phyloP scores from a whole-genome alignment of 2,113 vertebrate species.

The Lagopus muta region DNA sequence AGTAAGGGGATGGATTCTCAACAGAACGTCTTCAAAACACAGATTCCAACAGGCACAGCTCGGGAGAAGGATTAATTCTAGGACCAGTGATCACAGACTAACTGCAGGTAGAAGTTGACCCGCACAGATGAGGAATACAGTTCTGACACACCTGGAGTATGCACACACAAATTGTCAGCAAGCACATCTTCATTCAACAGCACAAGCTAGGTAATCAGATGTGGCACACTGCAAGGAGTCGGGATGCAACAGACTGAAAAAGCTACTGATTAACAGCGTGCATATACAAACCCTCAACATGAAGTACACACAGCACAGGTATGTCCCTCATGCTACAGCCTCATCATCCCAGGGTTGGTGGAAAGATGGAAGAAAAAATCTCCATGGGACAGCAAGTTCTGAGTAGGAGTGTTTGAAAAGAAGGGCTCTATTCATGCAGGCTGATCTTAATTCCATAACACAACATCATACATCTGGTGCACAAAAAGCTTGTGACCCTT shows the following conservation, averaged over 20 bases:
- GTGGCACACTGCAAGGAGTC: not conserved
- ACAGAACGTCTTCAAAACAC: not conserved
- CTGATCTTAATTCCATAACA: conserved; percentile 41
- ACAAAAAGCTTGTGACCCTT: conserved; percentile 21
- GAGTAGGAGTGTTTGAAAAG: conserved; percentile 11
- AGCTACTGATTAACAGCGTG: not conserved
- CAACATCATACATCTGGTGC: not conserved
- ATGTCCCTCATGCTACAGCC: not conserved
- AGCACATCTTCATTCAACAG: not conserved
- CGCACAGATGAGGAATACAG: not conserved
- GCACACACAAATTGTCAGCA: not conserved
- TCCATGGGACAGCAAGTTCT: not conserved
- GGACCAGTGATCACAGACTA: not conserved
- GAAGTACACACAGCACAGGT: not conserved
- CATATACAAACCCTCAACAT: not conserved
- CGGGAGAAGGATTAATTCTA: not conserved
- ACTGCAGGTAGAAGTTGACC: not conserved
- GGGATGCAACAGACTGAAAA: not conserved
- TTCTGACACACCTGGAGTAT: not conserved
- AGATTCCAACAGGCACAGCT: not conserved
- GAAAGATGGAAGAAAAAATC: not conserved
- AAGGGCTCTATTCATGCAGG: conserved; percentile 47
- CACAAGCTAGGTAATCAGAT: accelerated
- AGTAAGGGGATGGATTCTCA: not conserved
- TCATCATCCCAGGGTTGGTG: not conserved